Evolutionary conservation across 2,888 invertebrate genomes (phyloP).

Genomic region (Cryptus viduatorius): DNA sequence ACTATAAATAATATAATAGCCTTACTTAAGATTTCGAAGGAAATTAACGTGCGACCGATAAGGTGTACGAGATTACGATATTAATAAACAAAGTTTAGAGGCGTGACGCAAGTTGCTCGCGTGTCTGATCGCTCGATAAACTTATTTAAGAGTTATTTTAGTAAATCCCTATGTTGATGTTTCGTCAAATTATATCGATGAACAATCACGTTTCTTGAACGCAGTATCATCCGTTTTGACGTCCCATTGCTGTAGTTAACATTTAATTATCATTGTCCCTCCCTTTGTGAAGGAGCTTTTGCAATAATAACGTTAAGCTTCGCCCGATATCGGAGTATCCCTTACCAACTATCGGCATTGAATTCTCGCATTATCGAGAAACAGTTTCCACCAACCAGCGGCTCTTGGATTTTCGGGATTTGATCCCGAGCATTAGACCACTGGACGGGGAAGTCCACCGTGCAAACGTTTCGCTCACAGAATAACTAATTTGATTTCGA

Average conservation of each 20-base stretch:
- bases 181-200: no score
- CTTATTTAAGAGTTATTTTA: no score
- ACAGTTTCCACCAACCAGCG: background rate
- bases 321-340: constrained; percentile 65
- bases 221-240: background rate
- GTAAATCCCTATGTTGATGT: no score
- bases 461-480: constrained; percentile 6
- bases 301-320: constrained; percentile 77
- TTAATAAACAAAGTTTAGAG: no score
- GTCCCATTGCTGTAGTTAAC: constrained; percentile 62
- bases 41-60: no score
- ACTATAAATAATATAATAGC: no score
- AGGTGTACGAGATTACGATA: no score
- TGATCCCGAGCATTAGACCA: constrained; percentile 10
- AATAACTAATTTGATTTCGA: constrained; percentile 58
- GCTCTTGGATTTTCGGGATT: background rate
- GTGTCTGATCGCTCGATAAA: no score
- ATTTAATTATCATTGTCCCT: constrained; percentile 79
- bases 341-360: constrained; percentile 68
- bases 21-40: no score
- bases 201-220: no score
- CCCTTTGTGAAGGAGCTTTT: constrained; percentile 70
- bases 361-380: constrained; percentile 73
- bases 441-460: constrained; percentile 1
- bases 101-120: no score